phyloP scores from a whole-genome alignment of 1,140 invertebrate species.

The Pomacea maculata region DNA sequence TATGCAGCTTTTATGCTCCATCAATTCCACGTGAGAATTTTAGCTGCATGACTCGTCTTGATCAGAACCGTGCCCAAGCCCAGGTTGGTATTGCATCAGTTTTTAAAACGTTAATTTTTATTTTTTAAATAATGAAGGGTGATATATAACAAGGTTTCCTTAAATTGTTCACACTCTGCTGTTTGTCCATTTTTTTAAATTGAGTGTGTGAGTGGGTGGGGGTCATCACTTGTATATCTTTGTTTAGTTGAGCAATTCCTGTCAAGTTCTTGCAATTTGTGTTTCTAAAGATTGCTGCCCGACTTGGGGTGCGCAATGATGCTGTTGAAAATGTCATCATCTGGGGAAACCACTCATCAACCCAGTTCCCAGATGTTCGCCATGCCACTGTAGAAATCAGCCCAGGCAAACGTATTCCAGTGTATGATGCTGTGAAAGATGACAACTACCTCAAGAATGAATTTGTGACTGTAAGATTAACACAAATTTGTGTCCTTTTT shows the following conservation, averaged over 20 bases:
- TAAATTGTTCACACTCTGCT: too few species aligned
- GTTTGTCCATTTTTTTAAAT: too few species aligned
- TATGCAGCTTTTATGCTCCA: constrained; percentile 91
- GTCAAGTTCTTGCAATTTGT: not conserved
- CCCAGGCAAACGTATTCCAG: constrained; percentile 70
- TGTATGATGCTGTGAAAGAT: constrained; percentile 83
- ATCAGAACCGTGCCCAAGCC: constrained; percentile 95
- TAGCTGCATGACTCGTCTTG: constrained; percentile 96
- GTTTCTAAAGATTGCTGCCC: constrained; percentile 65
- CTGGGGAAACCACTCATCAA: constrained; percentile 99
- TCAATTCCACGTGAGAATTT: constrained; percentile 97
- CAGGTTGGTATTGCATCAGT: constrained; percentile 68
- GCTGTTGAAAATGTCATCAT: constrained; percentile 93
- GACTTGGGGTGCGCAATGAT: constrained; percentile 72
- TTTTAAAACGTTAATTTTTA: too few species aligned
- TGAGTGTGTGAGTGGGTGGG: not conserved
- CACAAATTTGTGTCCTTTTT: not conserved
- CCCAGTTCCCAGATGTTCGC: constrained; percentile 96
- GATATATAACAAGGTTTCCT: too few species aligned
- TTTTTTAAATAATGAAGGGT: too few species aligned
- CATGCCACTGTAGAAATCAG: constrained; percentile 73
- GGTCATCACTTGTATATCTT: not conserved
- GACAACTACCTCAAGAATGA: constrained; percentile 81
- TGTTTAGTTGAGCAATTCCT: not conserved
- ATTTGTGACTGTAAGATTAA: constrained; percentile 76